These are phyloP conservation scores for Rhadina sibilatrix DNA, from an alignment of 2,113 vertebrate species.

Conservation along the genomic window DNA sequence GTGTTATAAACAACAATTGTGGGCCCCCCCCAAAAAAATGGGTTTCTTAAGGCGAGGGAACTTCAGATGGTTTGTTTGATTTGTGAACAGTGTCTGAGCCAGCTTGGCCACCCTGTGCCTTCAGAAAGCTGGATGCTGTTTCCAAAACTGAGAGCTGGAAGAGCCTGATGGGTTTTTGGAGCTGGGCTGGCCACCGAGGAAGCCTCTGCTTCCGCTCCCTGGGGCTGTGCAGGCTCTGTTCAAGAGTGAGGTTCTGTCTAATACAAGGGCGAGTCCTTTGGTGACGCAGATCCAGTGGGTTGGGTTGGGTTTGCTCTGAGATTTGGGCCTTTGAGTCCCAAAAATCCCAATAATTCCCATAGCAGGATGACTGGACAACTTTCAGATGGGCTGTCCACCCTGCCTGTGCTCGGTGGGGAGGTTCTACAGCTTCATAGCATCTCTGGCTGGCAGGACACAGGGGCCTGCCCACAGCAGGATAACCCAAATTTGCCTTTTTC, in stretches of 20 bases:
- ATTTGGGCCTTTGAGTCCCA: background rate
- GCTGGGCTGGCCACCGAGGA: background rate
- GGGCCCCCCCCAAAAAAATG: background rate
- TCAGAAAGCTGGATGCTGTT: background rate
- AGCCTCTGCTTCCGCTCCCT: background rate
- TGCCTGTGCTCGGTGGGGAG: background rate
- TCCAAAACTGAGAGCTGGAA: background rate
- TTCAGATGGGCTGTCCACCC: background rate
- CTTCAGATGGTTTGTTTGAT: background rate
- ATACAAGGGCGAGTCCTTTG: background rate
- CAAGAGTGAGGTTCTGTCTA: background rate
- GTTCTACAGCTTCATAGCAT: background rate
- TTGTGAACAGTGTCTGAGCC: slow-evolving; percentile 1
- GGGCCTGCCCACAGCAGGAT: background rate
- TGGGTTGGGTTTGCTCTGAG: background rate
- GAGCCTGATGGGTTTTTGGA: background rate
- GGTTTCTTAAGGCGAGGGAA: background rate
- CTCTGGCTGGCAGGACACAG: background rate
- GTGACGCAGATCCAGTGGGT: background rate
- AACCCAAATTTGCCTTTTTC: slow-evolving; percentile 10
- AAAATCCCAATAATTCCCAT: accelerated
- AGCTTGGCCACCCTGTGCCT: background rate
- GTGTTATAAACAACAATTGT: background rate
- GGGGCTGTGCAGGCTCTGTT: background rate
- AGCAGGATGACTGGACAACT: background rate